A percentile compares a stretch with the other conserved stretches of the same genome.
Conservation (phyloP, 2,888 invertebrate species). For the Cheilosia vulpina region DNA sequence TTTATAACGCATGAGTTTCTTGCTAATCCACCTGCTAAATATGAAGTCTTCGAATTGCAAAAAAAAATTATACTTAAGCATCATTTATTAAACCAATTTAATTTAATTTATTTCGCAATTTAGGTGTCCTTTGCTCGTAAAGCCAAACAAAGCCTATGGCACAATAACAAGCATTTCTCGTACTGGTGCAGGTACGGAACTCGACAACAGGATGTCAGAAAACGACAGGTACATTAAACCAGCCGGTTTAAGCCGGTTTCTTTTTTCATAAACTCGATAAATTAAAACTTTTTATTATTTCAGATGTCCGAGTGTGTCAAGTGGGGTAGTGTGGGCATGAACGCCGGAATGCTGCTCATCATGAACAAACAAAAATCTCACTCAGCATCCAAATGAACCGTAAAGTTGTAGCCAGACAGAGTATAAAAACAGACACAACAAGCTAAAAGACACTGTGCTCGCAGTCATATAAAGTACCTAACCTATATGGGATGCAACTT, state of each 20-base stretch:
- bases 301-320: constrained; percentile 89
- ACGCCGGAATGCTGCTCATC: constrained; percentile 87
- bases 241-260: background rate
- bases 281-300: constrained; percentile 80
- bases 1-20: too few species aligned
- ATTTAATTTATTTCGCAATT: constrained; percentile 1
- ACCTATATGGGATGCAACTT: constrained; percentile 48
- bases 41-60: too few species aligned
- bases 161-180: constrained; percentile 87
- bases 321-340: constrained; percentile 89
- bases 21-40: too few species aligned
- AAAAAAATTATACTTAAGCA: too few species aligned
- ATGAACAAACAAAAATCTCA: constrained; percentile 84
- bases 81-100: background rate
- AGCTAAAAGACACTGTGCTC: constrained; percentile 36
- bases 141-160: constrained; percentile 83
- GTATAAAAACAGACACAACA: constrained; percentile 20
- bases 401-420: constrained; percentile 70
- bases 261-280: background rate
- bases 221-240: constrained; percentile 86
- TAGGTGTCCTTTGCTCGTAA: constrained; percentile 83
- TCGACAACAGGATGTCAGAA: constrained; percentile 87
- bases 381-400: constrained; percentile 78
- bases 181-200: constrained; percentile 90
- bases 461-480: constrained; percentile 58